Conservation (phyloP, 2,113 vertebrate genomes). For the Syrrhaptes paradoxus region DNA sequence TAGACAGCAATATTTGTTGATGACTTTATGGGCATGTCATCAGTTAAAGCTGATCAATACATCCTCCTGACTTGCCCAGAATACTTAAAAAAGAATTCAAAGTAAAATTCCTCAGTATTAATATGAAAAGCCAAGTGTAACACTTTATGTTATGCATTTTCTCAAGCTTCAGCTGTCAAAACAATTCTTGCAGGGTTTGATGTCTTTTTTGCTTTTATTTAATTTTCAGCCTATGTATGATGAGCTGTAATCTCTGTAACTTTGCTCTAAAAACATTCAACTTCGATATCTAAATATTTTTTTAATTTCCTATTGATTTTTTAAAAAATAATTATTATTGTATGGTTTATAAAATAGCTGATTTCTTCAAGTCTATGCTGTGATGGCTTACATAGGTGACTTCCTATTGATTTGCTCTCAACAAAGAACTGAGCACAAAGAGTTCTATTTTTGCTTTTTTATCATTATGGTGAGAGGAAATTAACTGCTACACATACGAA, state of each 20-base stretch:
- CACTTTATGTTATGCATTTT: background rate
- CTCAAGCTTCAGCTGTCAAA: background rate
- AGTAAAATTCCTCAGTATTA: background rate
- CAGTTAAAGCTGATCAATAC: constrained; percentile 26
- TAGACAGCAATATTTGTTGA: background rate
- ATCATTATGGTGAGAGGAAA: background rate
- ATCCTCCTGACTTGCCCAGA: background rate
- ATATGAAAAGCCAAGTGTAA: background rate
- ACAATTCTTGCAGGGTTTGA: background rate
- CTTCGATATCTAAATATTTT: background rate
- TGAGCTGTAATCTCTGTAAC: background rate
- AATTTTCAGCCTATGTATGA: background rate
- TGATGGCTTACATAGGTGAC: background rate
- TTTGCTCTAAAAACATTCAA: background rate
- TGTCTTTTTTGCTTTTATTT: background rate
- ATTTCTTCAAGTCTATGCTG: background rate
- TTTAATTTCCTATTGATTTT: background rate
- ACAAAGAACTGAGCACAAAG: background rate
- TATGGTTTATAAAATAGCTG: background rate
- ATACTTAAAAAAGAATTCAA: background rate
- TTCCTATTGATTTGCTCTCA: background rate
- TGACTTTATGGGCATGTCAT: background rate
- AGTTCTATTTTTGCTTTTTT: background rate
- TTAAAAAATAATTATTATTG: background rate
- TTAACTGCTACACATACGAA: background rate